phyloP scores from a whole-genome alignment of 2,797 vertebrate genomes.

The Notolabrus celidotus region DNA sequence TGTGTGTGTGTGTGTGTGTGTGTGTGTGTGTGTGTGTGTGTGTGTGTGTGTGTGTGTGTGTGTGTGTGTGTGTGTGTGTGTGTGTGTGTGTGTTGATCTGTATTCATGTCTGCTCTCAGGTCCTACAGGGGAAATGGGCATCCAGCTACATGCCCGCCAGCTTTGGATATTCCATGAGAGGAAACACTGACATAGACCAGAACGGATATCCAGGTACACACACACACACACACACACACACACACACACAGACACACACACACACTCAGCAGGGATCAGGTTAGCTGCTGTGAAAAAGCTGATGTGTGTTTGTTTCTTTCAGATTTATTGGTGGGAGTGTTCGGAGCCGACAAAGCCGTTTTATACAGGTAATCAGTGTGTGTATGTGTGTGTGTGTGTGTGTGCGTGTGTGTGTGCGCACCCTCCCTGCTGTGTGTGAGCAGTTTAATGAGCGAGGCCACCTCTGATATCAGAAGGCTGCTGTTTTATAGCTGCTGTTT shows the following conservation, averaged over 20 bases:
- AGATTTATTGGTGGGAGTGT: constrained; percentile 94
- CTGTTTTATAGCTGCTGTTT: constrained; percentile 8
- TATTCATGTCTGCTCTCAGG: constrained; percentile 66
- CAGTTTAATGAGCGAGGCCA: constrained; percentile 47
- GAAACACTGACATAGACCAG: constrained; percentile 93
- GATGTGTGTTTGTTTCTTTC: constrained; percentile 60
- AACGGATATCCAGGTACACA: constrained; percentile 95
- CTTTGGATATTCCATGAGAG: constrained; percentile 95
- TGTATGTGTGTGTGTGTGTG: constrained; percentile 25
- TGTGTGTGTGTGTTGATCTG: background rate
- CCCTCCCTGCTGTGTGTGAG: constrained; percentile 17
- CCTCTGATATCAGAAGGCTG: constrained; percentile 54
- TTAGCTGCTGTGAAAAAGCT: constrained; percentile 34
- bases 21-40: background rate
- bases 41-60: too few relatives aligned
- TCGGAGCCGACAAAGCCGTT: constrained; percentile 91
- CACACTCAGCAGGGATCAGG: constrained; percentile 1
- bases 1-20: too few relatives aligned
- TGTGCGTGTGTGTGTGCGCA: background rate
- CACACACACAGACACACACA: background rate
- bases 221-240: constrained; percentile 19
- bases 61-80: background rate
- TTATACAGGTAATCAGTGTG: constrained; percentile 87
- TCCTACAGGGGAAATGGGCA: constrained; percentile 92
- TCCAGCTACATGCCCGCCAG: constrained; percentile 93